Base-by-base conservation (phyloP, 1,140 invertebrate genomes). In the Bombus superbus region DNA sequence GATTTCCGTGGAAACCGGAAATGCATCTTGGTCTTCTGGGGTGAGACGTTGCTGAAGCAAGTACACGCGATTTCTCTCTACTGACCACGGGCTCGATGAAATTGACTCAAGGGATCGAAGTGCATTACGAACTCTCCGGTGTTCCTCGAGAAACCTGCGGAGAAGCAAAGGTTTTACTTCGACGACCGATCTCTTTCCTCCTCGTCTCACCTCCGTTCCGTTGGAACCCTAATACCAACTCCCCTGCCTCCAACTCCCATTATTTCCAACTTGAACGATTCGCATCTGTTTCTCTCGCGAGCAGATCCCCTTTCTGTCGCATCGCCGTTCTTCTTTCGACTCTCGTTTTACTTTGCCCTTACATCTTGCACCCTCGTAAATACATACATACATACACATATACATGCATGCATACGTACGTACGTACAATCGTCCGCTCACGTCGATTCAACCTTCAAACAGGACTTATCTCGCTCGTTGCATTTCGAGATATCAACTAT, bases 71-170 rank as follows among this genome's bases (percentile, higher is more conserved):
- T 89, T 93, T 81, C 93, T 92, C 69, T 94, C 88, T 18, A 87
- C 86, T 73, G 81, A 66, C 92, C 92, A 89, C 18, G 85, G 32
- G 76, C 90, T 92, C 62, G 85, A 87, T 76, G 88, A 85, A 73
- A 93, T 88, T 74, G 83, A 79, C 81, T 94, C 91, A 53, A 94
- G 83, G 13, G 90, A 79, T 81, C 83, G 83, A 40, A 94, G 86
- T 42, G 91, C 86, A 77, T 92, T 89, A 59, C 91, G 93, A 77
- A 94, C 88, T 83, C 86, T 90, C n/a, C 79, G 73, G 64, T 94
- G 82, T 80, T 94, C 92, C 1, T 69, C 72, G 13, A 91, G 42
- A 73, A 92, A 81, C 80, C 92, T 93, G 71, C 5, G 82, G 25
- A 91, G 71, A 87, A 86, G 62, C 66, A 57, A 89, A 89, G 76